Evolutionary conservation across 2,113 vertebrate genomes (phyloP), one percentile per base, ranked within the genome.

Genomic region (Cyphomyrus discorhynchus): DNA sequence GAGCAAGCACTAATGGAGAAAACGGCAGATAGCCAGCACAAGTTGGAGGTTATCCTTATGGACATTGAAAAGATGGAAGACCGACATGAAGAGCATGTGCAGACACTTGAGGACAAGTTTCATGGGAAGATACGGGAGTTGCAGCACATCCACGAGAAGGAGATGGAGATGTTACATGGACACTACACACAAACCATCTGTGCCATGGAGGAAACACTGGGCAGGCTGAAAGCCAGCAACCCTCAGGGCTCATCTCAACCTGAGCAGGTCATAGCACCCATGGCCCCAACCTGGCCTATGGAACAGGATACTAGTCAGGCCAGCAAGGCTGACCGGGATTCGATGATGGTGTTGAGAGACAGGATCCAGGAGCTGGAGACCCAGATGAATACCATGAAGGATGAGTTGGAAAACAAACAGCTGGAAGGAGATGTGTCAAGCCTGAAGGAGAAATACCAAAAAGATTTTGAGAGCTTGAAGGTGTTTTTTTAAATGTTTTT

Each of bases 391-490:
- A 87, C 93, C 93, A 98, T 99, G 98, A 97, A 96, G 91, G 97
- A 98, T 0, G 97, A 99, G 92, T 94, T 99, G 94, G 97, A 98
- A 92, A 97, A 96, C 92, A 97, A 97, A 93, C 97, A 97, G 47
- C 95, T 97, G 39, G 97, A 97, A 88, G 97, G 96, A 90, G 97
- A 95, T 0, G 93, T 94, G 27, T 94, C 96, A 91, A 95, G 95
- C 31, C 95, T 99, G 94, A 97, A 95, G 93, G 97, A 97, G 92
- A 99, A 98, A 95, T 98, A 99, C 96, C 98, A 98, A 96, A 97
- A 96, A 94, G 98, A 99, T 96, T 97, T 99, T 96, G 98, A 99
- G 93, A 99, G 96, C 94, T 94, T 99, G 89, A 99, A 99, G 98
- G 98, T 99, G 95, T 94, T 94, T 95, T 92, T 93, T 82, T 92